Evolutionary conservation across 2,797 vertebrate species (phyloP), one percentile per base, ranked within the genome.

Genomic region (Dicrostonyx torquatus): DNA sequence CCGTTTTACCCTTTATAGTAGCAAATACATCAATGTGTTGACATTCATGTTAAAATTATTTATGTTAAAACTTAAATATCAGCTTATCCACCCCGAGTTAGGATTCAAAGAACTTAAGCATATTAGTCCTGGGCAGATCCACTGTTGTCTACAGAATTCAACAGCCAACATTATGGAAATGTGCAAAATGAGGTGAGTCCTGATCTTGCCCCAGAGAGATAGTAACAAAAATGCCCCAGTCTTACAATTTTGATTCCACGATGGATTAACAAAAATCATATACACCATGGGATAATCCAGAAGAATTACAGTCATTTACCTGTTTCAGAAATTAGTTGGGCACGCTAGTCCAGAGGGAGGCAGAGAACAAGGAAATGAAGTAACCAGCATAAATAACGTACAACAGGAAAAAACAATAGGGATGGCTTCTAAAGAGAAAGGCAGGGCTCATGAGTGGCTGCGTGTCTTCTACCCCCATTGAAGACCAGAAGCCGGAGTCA

Each of bases 261-360:
- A 95, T 92, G 97, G 92, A 95, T 73, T 79, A 14, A 96, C 1
- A 31, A 82, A 94, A 48, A 91, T 87, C 92, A 97, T 91, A 68
- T 83, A 97, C 94, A 94, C 75, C 48, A 95, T 90, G 93, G 48
- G 89, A 92, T 78, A 58, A 45, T 72, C 87, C 5, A 60, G 82
- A 58, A 97, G 96, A 97, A 96, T 93, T 91, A 94, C 26, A 97
- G 96, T 75, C 45, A 96, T 98, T 98, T 97, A 98, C 97, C 97
- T 98, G 97, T 86, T 95, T 98, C 97, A 98, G 97, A 97, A 97
- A 96, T 78, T 95, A 97, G 96, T 15, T 73, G 76, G 97, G 94
- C 84, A 55, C 2, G 84, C 93, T 97, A 97, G 91, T 94, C 91
- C 97, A 92, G 89, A 96, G 94, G 97, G 92, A 53, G 1, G 96